Evolutionary conservation across 2,888 invertebrate genomes (phyloP), one percentile per base, ranked within the genome.

Genomic region (Charanyca ferruginea): DNA sequence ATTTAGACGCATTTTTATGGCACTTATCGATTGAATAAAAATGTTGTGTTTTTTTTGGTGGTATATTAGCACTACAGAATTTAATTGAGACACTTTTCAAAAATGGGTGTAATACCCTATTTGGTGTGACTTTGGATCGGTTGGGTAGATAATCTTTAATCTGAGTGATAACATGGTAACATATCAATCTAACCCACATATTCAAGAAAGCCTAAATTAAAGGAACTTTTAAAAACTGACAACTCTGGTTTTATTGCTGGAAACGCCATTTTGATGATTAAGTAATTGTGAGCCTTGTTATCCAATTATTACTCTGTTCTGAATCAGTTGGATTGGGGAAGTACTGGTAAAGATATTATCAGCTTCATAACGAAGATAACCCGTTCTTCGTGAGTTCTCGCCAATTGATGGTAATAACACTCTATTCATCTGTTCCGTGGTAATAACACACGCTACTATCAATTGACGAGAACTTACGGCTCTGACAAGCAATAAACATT

Each of bases 261-360:
- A 28, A 47, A 49, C n/a, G 6, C 3, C 32, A 9, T 3, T 23
- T n/a, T 35, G 13, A 58, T 23, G 38, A 38, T 9, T 4, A 38
- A 38, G 38, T 38, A 38, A 13, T 16, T 38, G 13, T 16, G 3
- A 38, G 16, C 11, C 28, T 49, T n/a, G 51, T 22, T 28, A 48
- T 22, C 22, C 20, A 49, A 57, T 57, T 57, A 32, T 22, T 32
- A 57, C 49, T 13, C 16, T 2, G 11, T 51, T 57, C 52, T 20
- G n/a, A 32, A 11, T 4, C 20, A 32, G 22, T n/a, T 22, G 11
- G 0, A 11, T 16, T 0, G 20, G 20, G n/a, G 11, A 28, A 16
- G 48, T 48, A n/a, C 25, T 32, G 32, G 32, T 11, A 11, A 32
- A 32, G 32, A 11, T 32, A 32, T 32, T 9, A 38, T 4, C 16